phyloP scores from a whole-genome alignment of 2,113 vertebrate genomes.

The Turdus rufiventris region DNA sequence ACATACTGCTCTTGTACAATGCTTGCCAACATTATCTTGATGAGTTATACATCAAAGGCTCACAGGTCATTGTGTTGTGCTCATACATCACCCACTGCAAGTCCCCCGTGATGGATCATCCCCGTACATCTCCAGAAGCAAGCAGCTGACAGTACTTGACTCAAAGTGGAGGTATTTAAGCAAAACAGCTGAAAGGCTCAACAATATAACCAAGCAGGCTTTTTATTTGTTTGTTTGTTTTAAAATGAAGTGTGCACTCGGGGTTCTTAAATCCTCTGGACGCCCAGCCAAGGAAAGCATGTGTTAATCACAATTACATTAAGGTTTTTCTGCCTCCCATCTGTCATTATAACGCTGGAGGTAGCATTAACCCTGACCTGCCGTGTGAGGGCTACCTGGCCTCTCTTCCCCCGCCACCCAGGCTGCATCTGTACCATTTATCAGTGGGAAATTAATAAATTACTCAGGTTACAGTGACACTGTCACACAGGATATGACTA shows the following conservation, averaged over 20 bases:
- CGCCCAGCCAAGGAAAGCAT: constrained; percentile 16
- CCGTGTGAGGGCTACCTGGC: not conserved
- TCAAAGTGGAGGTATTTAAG: not conserved
- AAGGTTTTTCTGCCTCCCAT: constrained; percentile 48
- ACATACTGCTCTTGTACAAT: constrained; percentile 16
- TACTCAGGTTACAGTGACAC: not conserved
- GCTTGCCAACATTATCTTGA: constrained; percentile 61
- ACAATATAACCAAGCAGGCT: not conserved
- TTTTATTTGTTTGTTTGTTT: constrained; percentile 59
- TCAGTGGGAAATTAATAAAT: not conserved
- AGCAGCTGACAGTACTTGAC: constrained; percentile 25
- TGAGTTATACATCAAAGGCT: constrained; percentile 60
- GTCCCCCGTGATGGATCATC: not conserved
- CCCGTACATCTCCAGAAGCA: not conserved
- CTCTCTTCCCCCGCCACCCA: not conserved
- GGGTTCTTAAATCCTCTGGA: constrained; percentile 23
- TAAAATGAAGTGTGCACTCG: not conserved
- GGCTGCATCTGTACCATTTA: not conserved
- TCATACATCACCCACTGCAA: constrained; percentile 6
- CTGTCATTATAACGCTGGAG: constrained; percentile 9
- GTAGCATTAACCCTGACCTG: constrained; percentile 44
- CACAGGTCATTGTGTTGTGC: not conserved
- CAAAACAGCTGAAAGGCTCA: constrained; percentile 14
- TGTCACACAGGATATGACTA: not conserved
- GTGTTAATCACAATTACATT: constrained; percentile 31